Conservation (phyloP, 2,888 invertebrate species). For the Myopa tessellatipennis region DNA sequence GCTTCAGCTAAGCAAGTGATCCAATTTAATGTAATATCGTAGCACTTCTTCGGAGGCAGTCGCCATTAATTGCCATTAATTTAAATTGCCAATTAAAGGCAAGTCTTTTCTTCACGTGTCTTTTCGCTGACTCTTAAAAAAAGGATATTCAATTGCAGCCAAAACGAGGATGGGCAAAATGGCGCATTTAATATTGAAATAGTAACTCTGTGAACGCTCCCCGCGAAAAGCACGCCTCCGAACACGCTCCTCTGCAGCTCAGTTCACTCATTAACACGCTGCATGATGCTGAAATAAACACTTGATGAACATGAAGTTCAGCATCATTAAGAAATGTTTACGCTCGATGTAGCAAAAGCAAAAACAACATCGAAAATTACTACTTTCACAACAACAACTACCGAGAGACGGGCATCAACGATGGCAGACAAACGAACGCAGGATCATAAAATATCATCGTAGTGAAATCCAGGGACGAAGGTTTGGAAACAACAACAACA, state of each 20-base stretch:
- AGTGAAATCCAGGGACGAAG: not conserved
- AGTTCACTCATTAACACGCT: too few relatives aligned
- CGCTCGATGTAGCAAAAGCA: conserved; percentile 23
- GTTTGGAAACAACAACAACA: not conserved
- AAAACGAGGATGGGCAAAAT: not conserved
- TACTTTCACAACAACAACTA: not conserved
- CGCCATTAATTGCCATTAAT: not conserved
- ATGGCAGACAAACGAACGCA: too few relatives aligned
- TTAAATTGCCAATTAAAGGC: conserved; percentile 14
- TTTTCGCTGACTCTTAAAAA: not conserved
- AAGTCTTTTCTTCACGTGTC: not conserved
- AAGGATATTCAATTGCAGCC: conserved; percentile 22
- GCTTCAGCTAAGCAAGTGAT: too few relatives aligned
- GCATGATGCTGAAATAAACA: conserved; percentile 14
- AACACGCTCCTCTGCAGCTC: not conserved
- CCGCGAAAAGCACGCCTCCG: not conserved
- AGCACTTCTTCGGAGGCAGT: too few relatives aligned
- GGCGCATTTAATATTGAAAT: conserved; percentile 25
- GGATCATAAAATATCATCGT: too few relatives aligned
- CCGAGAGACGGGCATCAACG: not conserved
- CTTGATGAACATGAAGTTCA: conserved; percentile 33
- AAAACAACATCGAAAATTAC: not conserved
- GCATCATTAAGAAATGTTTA: conserved; percentile 37
- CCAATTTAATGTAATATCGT: too few relatives aligned
- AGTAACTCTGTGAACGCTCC: not conserved